Evolutionary conservation across 2,113 vertebrate genomes (phyloP).

Genomic region (Misgurnus anguillicaudatus): DNA sequence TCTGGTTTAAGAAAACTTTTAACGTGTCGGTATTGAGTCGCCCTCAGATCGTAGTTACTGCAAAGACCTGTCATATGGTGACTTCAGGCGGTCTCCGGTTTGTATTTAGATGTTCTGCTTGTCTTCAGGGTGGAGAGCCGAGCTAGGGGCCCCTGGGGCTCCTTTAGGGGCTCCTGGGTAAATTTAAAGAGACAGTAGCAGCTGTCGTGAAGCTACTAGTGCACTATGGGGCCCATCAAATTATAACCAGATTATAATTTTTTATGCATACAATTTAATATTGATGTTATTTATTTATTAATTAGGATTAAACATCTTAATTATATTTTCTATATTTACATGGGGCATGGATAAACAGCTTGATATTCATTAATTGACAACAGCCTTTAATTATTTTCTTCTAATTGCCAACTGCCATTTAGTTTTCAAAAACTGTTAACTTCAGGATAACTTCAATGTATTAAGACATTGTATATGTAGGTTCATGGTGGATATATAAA

Average conservation of each 20-base stretch:
- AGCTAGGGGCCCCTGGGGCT: constrained; percentile 94
- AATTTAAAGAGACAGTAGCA: constrained; percentile 95
- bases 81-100: constrained; percentile 68
- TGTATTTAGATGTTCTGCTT: constrained; percentile 79
- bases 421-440: no score
- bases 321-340: not conserved
- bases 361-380: no score
- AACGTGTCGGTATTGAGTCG: constrained; percentile 61
- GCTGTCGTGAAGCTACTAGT: constrained; percentile 69
- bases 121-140: constrained; percentile 89
- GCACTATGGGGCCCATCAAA: constrained; percentile 52
- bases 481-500: no score
- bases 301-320: not conserved
- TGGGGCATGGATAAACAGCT: not conserved
- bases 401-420: no score
- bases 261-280: not conserved
- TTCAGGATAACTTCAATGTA: no score
- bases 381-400: no score
- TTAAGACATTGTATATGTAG: no score
- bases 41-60: constrained; percentile 48
- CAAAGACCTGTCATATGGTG: constrained; percentile 46
- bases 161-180: constrained; percentile 98
- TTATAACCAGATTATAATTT: not conserved
- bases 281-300: not conserved
- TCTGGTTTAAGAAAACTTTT: constrained; percentile 74